Base-by-base conservation (phyloP, 2,113 vertebrate genomes). In the Xenus cinereus region DNA sequence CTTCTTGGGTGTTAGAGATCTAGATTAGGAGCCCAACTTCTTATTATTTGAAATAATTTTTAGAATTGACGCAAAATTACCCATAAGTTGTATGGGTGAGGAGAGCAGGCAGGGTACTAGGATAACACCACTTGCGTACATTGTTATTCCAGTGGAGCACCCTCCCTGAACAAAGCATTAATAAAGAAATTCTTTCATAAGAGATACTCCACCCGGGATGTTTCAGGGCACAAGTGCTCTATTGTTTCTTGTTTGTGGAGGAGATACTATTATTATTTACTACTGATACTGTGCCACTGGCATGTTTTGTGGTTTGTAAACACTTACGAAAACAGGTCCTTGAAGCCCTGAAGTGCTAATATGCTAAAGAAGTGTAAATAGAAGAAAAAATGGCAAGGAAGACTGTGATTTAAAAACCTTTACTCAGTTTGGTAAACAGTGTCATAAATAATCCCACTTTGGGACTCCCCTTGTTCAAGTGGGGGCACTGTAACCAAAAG, bases 171-270 rank as follows among this genome's bases (percentile, higher is more conserved):
- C 75, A 91, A 94, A 91, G 75, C 60, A 76, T 85, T 96, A 96
- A 91, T 97, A 95, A 96, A 96, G 78, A 91, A 83, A 95, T 95
- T 90, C 89, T 96, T 95, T 95, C 93, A 33, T 84, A 95, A 91
- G 91, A 95, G 79, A 90, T 88, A 80, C 96, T 90, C 89, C 93
- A 7, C 93, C 92, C 57, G 8, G 66, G 39, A 86, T 93, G 80
- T 84, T 94, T 87, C 87, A 80, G 67, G 43, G 41, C 1, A 10
- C 80, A 74, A 85, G 35, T 86, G 78, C 72, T 82, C 83, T 68
- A n/a, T n/a, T 72, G 87, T 91, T 66, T 78, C 48, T 72, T 93
- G 90, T 81, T 93, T 94, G 66, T 68, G 72, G 76, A 82, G 54
- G 68, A 96, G 94, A 78, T 94, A 46, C 54, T 97, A 32, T 90